These are phyloP conservation scores for Melanotus villosus DNA, from an alignment of 2,888 invertebrate species.

Conservation along the genomic window DNA sequence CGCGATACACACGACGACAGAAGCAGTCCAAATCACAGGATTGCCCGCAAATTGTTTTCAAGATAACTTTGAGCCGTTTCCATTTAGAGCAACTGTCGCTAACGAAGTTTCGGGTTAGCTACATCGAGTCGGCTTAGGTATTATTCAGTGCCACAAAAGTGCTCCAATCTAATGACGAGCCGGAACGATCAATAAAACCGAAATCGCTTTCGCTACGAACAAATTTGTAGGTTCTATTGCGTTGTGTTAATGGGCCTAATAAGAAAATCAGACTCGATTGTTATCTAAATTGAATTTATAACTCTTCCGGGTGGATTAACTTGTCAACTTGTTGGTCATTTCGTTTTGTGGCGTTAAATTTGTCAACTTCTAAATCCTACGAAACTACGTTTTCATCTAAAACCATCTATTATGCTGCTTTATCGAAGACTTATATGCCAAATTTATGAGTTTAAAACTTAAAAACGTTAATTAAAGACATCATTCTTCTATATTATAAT, in stretches of 20 bases:
- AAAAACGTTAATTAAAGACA: no score
- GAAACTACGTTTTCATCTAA: no score
- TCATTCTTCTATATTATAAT: no score
- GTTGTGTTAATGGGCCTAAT: conserved; percentile 3
- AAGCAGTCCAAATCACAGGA: conserved; percentile 64
- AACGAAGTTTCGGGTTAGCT: conserved; percentile 33
- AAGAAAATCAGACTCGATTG: neutral
- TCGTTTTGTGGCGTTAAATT: neutral
- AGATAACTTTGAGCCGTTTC: conserved; percentile 62
- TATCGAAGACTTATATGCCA: no score
- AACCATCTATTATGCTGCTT: no score
- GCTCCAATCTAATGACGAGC: conserved; percentile 9
- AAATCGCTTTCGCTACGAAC: neutral
- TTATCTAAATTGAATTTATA: conserved; percentile 3
- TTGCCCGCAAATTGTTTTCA: conserved; percentile 65
- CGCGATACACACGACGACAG: conserved; percentile 61
- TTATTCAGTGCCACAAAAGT: conserved; percentile 26
- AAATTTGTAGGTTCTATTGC: neutral
- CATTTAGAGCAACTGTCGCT: conserved; percentile 62
- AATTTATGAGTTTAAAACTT: no score
- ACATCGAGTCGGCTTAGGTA: conserved; percentile 20
- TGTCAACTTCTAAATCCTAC: no score
- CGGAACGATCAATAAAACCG: conserved; percentile 6
- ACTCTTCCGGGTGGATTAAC: neutral
- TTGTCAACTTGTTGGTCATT: conserved; percentile 1